Base-by-base conservation (phyloP, 2,888 invertebrate species). In the Amphipyra berbera region DNA sequence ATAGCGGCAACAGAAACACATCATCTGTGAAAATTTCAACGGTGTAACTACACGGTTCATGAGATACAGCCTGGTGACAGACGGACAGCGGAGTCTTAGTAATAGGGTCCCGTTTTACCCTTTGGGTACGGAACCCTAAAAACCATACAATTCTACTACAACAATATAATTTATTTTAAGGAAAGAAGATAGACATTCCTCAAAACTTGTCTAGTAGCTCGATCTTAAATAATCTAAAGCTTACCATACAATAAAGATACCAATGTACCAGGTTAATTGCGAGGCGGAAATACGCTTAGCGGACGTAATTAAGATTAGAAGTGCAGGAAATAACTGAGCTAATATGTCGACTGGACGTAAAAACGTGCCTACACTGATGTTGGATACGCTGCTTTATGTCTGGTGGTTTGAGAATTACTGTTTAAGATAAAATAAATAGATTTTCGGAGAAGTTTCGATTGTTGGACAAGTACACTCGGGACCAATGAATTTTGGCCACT, bases 241-340 rank as follows among this genome's bases (percentile, higher is more conserved):
- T 57, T 57, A 44, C 33, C 54, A 54, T 47, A 69, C 52, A 76
- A 67, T 64, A 64, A 76, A 76, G 40, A 42, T 44, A 40, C 49
- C 52, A 14, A 61, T 37, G 46, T 40, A 35, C 44, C 35, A n/a
- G 27, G 52, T 62, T 72, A 61, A 69, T 58, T 55, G 55, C 48
- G 47, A 60, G 61, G 14, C 68, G 76, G 79, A 79, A 70, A 66
- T 63, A 65, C 47, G 38, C 57, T 46, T 57, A 69, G 60, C 79
- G 79, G 79, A 76, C 65, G 77, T 54, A 70, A 79, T 81, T 81
- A 79, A 81, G 79, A 81, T 73, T 71, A 78, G 63, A 75, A 80
- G 63, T 68, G 67, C 76, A 75, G 81, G 81, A 80, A 80, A 79
- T 77, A 77, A 54, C 72, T 69, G 53, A 50, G 67, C 48, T 71